These are phyloP conservation scores for Cisticola juncidis DNA, from an alignment of 2,113 vertebrate genomes.

Conservation along the genomic window DNA sequence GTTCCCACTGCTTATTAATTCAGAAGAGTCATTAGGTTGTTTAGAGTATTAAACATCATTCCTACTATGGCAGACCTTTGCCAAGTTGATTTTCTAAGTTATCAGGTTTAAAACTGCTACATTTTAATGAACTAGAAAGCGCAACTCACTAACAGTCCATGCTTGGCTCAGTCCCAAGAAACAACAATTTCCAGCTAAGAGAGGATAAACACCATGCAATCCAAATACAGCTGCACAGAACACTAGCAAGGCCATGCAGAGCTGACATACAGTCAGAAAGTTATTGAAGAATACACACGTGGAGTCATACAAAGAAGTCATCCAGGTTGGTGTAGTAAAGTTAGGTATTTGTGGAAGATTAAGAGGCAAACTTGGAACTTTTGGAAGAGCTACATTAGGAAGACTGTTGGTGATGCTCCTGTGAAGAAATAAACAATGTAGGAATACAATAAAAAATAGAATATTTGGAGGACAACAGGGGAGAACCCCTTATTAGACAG, in stretches of 20 bases:
- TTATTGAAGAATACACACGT: conserved; percentile 89
- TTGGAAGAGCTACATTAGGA: conserved; percentile 94
- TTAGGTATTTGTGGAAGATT: conserved; percentile 95
- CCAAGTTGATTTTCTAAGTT: conserved; percentile 13
- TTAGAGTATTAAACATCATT: conserved; percentile 1
- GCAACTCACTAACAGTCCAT: conserved; percentile 61
- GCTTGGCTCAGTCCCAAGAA: conserved; percentile 69
- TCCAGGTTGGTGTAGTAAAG: conserved; percentile 93
- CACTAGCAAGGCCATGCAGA: conserved; percentile 81
- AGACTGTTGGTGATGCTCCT: conserved; percentile 97
- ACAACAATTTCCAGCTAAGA: conserved; percentile 46
- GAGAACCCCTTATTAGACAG: conserved; percentile 51
- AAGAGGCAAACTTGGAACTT: conserved; percentile 94
- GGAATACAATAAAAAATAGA: conserved; percentile 75
- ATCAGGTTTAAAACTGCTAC: conserved; percentile 1
- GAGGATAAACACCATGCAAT: conserved; percentile 75
- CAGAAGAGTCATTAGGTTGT: neutral
- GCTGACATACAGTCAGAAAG: conserved; percentile 74
- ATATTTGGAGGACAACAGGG: conserved; percentile 57
- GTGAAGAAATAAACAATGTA: conserved; percentile 81
- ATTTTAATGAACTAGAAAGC: conserved; percentile 28
- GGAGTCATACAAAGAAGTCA: conserved; percentile 93
- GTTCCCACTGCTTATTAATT: neutral
- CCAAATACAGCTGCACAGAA: conserved; percentile 73
- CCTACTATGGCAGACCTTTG: neutral